Evolutionary conservation across 2,888 invertebrate species (phyloP), one percentile per base, ranked within the genome.

Genomic region (Nemotelus pantherinus): DNA sequence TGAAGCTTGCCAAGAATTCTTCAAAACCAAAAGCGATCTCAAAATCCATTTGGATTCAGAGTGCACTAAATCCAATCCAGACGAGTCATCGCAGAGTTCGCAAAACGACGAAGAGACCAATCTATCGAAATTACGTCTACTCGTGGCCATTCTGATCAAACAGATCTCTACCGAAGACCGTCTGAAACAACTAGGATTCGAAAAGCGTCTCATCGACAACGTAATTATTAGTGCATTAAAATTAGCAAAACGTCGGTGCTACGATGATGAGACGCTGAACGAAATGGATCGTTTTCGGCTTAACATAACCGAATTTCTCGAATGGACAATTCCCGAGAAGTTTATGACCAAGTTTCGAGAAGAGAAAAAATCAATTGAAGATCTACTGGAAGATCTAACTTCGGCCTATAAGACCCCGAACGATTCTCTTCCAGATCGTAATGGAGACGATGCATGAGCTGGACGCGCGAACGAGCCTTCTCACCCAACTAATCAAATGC

Each of bases 151-250:
- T 63, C 89, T 95, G 60, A 87, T 95, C 75, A 94, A 94, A 82
- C 93, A 93, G 86, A 95, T 96, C 80, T 95, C 95, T 39, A 91
- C 92, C n/a, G 92, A 92, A 81, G 93, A 93, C 82, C 91, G 93
- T 83, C 89, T 95, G 65, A 91, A 92, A 80, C 93, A 92, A 83
- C 88, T 95, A 84, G 95, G 95, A 82, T 92, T 91, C 87, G 93
- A 93, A 78, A 90, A 89, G 82, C 86, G 87, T 57, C 89, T 95
- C 5, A 94, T 96, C 80, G 95, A 95, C 84, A 93, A 95, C 80
- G 92, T 95, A 3, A 89, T 96, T 1, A 89, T 92, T 76, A 94
- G 94, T 81, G 94, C 95, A 0, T 89, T 95, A 58, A 90, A 92
- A 83, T 90, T 93, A 53, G 94, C 95, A 79, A 93, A 93, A 2